Evolutionary conservation across 2,888 invertebrate species (phyloP).

Genomic region (Lochmaea capreae): DNA sequence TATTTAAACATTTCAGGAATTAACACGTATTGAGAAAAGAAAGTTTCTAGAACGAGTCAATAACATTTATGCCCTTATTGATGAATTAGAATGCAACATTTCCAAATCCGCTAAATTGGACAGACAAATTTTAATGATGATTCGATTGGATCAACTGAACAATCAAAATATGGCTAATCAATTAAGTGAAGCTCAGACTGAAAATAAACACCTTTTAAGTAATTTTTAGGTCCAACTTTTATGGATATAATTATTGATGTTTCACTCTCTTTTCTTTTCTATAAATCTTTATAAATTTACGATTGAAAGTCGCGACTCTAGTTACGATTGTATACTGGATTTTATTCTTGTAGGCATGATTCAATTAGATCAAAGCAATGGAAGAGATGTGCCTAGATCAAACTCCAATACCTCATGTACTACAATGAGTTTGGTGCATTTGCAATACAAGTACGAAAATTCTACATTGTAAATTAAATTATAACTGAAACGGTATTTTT

Average conservation of each 20-base stretch:
- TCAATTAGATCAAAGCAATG: slow-evolving; percentile 45
- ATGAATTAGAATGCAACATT: slow-evolving; percentile 53
- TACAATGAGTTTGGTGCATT: slow-evolving; percentile 69
- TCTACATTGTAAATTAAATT: neutral
- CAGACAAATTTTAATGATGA: slow-evolving; percentile 52
- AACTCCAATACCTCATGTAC: slow-evolving; percentile 65
- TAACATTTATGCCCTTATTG: slow-evolving; percentile 36
- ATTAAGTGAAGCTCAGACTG: slow-evolving; percentile 56
- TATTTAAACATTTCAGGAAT: slow-evolving; percentile 29
- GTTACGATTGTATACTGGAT: too few relatives aligned
- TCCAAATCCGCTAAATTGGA: slow-evolving; percentile 54
- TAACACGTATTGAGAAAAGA: slow-evolving; percentile 26
- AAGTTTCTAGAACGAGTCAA: slow-evolving; percentile 40
- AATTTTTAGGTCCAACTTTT: slow-evolving; percentile 21
- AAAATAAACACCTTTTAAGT: slow-evolving; percentile 59
- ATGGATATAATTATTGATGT: neutral
- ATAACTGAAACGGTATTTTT: too few relatives aligned
- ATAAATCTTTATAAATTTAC: too few relatives aligned
- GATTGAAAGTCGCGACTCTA: too few relatives aligned
- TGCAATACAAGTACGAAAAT: slow-evolving; percentile 68
- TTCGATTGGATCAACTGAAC: slow-evolving; percentile 53
- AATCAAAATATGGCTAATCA: slow-evolving; percentile 52
- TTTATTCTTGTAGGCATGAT: slow-evolving; percentile 50
- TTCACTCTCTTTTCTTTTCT: neutral
- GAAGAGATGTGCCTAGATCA: slow-evolving; percentile 38